These are phyloP conservation scores for Galeruca laticollis DNA, from an alignment of 2,888 invertebrate genomes.

Conservation along the genomic window DNA sequence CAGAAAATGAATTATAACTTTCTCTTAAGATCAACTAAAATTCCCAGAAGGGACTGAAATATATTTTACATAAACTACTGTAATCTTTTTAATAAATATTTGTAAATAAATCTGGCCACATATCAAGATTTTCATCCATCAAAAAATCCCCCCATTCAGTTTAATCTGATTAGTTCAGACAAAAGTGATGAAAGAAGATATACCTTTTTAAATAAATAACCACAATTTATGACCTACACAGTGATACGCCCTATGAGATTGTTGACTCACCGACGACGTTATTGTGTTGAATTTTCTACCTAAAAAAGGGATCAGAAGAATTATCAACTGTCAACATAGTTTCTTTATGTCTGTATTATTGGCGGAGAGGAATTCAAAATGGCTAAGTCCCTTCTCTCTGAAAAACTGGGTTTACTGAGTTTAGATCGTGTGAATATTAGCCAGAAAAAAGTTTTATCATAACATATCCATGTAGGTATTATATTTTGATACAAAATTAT, in stretches of 20 bases:
- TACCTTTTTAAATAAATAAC: conserved; percentile 44
- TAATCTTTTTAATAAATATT: too few relatives aligned
- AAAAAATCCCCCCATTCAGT: conserved; percentile 32
- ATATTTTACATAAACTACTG: too few relatives aligned
- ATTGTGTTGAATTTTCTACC: conserved; percentile 40
- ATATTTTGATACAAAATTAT: too few relatives aligned
- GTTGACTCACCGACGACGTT: conserved; percentile 48
- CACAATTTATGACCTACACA: conserved; percentile 44
- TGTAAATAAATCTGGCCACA: conserved; percentile 8
- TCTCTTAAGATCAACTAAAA: too few relatives aligned
- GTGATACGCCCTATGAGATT: conserved; percentile 52
- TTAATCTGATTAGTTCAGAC: conserved; percentile 46
- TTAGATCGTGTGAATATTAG: conserved; percentile 30
- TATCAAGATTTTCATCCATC: conserved; percentile 33
- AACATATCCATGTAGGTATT: too few relatives aligned
- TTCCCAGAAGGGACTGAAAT: too few relatives aligned
- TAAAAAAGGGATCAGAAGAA: conserved; percentile 45
- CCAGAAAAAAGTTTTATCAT: conserved; percentile 28
- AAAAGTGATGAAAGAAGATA: conserved; percentile 36
- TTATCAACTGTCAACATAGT: conserved; percentile 40
- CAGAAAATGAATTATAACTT: too few relatives aligned
- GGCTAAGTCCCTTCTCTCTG: conserved; percentile 21
- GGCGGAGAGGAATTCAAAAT: conserved; percentile 36
- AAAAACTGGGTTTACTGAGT: conserved; percentile 5
- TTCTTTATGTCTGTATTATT: conserved; percentile 38